Base-by-base conservation (phyloP, 2,797 vertebrate genomes). In the Lepilemur septentrionalis region DNA sequence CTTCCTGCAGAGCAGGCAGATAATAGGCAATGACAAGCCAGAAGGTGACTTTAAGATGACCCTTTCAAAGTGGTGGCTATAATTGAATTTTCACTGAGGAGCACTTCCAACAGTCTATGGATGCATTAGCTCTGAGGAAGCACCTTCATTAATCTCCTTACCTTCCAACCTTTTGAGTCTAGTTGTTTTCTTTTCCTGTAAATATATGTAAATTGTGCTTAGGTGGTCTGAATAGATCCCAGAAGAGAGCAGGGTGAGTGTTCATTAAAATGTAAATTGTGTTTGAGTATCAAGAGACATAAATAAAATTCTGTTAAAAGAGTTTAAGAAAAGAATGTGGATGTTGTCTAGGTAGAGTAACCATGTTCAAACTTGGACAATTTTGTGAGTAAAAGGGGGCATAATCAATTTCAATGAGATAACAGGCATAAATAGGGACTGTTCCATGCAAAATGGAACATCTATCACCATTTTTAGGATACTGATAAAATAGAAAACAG, bases 71-170 rank as follows among this genome's bases (percentile, higher is more conserved):
- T 89, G 59, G 35, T 90, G 57, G 35, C 30, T 90, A 18, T 82
- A 86, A 96, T 23, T 90, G 81, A 93, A 81, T 93, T 90, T 93
- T 93, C 38, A 61, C 69, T 86, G 82, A 81, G 59, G 18, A 73
- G 69, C 23, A 81, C 59, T 32, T 81, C n/a, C 32, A 69, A 25
- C 28, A 41, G 32, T 81, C 25, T 93, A 75, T 35, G 35, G 78
- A 18, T 90, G 10, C 61, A 78, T 35, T 75, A 89, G 17, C 20
- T 52, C 43, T 86, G 80, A 46, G 41, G 43, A 84, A 90, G 80
- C 50, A 67, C 30, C 41, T 89, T 92, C 43, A 81, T 89, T 96
- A 61, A 84, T 90, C 50, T 38, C 63, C 43, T 92, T 61, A 67
- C 32, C 20, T 81, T 76, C 41, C 43, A 89, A 52, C 41, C n/a